Evolutionary conservation across 2,888 invertebrate species (phyloP), one percentile per base, ranked within the genome.

Genomic region (Drosophila emarginata): DNA sequence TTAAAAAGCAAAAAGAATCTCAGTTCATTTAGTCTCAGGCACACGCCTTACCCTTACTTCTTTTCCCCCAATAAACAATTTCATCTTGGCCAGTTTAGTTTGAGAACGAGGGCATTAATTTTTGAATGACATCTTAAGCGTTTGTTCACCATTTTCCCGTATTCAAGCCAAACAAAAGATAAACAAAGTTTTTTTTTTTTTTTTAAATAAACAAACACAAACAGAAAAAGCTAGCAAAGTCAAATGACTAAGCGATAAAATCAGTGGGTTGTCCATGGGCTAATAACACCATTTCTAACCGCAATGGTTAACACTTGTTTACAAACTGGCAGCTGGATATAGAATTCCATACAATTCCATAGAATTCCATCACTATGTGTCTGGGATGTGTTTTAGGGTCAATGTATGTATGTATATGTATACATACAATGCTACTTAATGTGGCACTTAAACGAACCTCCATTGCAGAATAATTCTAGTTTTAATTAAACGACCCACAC

Each of bases 401-500:
- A 54, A 54, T 32, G 53, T 54, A 45, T 18, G 32, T 32, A 32
- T 23, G n/a, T 23, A 23, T 23, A 23, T 2, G 23, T 23, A 26
- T 26, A 12, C 12, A 36, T 39, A 53, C 64, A 39, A 59, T 40
- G 40, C 18, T 45, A 50, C n/a, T 45, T 36, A 51, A 72, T 67
- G 64, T 57, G n/a, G 51, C 36, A 52, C 53, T 66, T 61, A 60
- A 62, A 54, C 53, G 54, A 21, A 51, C 67, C 54, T 56, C 11
- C 45, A 45, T 45, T 18, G 45, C 11, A 45, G 21, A 45, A 45
- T 45, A 45, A 70, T 67, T 71, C 61, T 54, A 37, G 45, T 79
- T 80, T 84, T 81, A 80, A 80, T 87, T 87, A 84, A 87, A 81
- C 61, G 51, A 58, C 18, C 61, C 74, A 61, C 74, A 61, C 74